Evolutionary conservation across 2,888 invertebrate species (phyloP).

Genomic region (Phalera bucephala): DNA sequence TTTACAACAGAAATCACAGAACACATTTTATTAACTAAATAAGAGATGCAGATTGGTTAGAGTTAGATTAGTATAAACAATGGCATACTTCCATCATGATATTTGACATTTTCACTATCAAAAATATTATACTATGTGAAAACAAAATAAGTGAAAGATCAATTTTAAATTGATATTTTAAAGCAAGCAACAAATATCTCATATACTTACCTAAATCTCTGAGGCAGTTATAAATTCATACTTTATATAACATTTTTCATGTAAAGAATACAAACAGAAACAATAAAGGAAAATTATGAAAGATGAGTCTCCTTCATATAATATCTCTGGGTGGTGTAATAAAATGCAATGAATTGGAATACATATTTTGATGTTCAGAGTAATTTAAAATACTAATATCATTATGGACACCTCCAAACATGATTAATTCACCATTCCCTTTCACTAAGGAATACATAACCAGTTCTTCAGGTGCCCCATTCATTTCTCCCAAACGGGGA

Average conservation of each 20-base stretch:
- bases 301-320: constrained; percentile 67
- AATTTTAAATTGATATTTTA: constrained; percentile 1
- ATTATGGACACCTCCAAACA: constrained; percentile 98
- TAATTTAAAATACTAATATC: constrained; percentile 85
- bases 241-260: constrained; percentile 8
- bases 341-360: constrained; percentile 90
- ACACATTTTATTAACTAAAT: constrained; percentile 39
- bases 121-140: constrained; percentile 1
- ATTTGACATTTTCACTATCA: constrained; percentile 9
- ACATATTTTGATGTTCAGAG: constrained; percentile 84
- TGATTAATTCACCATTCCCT: constrained; percentile 95
- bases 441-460: constrained; percentile 94
- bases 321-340: constrained; percentile 88
- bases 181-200: constrained; percentile 1
- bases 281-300: constrained; percentile 12
- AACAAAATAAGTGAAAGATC: background rate
- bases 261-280: too few relatives aligned
- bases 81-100: background rate
- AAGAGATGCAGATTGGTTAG: constrained; percentile 20
- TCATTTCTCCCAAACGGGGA: constrained; percentile 85
- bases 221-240: constrained; percentile 1
- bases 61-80: constrained; percentile 10
- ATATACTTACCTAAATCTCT: background rate
- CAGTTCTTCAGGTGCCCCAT: constrained; percentile 92
- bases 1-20: constrained; percentile 73